phyloP scores from a whole-genome alignment of 2,113 vertebrate species.

The Lagopus muta region DNA sequence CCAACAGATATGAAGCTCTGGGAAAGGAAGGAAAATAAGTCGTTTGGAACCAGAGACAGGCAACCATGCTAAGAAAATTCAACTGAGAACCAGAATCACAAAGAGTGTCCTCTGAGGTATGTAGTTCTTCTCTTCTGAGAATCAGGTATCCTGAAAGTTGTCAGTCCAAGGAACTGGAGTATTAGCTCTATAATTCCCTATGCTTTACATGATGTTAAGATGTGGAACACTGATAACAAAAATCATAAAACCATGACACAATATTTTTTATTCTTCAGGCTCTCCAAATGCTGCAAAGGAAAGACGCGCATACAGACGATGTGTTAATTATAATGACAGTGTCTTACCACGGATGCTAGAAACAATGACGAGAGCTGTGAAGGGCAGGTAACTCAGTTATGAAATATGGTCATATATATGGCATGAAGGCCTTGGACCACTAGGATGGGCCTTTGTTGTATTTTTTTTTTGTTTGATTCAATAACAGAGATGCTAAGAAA shows the following conservation, averaged over 20 bases:
- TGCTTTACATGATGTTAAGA: too few relatives aligned
- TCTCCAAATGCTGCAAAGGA: background rate
- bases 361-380: background rate
- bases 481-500: background rate
- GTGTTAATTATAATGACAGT: background rate
- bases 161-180: too few relatives aligned
- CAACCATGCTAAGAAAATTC: too few relatives aligned
- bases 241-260: background rate
- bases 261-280: background rate
- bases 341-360: background rate
- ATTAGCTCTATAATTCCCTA: too few relatives aligned
- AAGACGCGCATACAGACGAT: background rate
- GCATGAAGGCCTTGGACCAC: background rate
- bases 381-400: background rate
- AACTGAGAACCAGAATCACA: too few relatives aligned
- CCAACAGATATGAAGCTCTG: too few relatives aligned
- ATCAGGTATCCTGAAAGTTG: too few relatives aligned
- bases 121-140: too few relatives aligned
- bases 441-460: background rate
- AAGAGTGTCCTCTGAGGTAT: too few relatives aligned
- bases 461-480: background rate
- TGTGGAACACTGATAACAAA: too few relatives aligned
- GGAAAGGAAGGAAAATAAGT: too few relatives aligned
- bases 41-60: too few relatives aligned
- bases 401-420: background rate